Evolutionary conservation across 2,797 vertebrate genomes (phyloP).

Genomic region (Sebastes wilsoni): DNA sequence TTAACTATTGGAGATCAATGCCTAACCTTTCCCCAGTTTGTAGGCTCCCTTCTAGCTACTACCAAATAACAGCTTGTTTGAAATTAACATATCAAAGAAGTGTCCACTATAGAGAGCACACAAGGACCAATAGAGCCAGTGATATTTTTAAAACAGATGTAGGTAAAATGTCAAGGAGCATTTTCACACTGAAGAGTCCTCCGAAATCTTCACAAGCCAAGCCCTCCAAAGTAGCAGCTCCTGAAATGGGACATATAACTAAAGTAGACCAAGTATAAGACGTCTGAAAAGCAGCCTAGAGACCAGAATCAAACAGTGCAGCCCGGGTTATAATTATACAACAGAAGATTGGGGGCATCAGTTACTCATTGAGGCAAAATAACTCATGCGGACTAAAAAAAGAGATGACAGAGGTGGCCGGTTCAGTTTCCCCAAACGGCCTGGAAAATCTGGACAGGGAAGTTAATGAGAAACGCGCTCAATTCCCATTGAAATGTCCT

Average conservation of each 20-base stretch:
- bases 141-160: neutral
- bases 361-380: conserved; percentile 49
- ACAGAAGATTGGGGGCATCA: conserved; percentile 53
- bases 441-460: conserved; percentile 29
- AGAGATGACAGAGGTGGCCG: conserved; percentile 41
- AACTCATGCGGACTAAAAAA: conserved; percentile 39
- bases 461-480: conserved; percentile 58
- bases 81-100: neutral
- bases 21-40: no score
- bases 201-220: conserved; percentile 10
- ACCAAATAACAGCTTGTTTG: neutral
- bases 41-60: no score
- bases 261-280: conserved; percentile 51
- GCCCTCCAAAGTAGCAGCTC: conserved; percentile 25
- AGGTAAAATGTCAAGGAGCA: conserved; percentile 1
- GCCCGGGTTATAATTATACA: conserved; percentile 58
- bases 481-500: conserved; percentile 59
- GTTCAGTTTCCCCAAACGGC: conserved; percentile 38
- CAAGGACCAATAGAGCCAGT: neutral
- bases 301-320: conserved; percentile 34
- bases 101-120: neutral
- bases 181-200: conserved; percentile 2
- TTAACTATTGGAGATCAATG: no score
- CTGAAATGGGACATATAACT: conserved; percentile 41
- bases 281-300: conserved; percentile 53